Conservation (phyloP, 2,888 invertebrate species). For the Ichneumon xanthorius region DNA sequence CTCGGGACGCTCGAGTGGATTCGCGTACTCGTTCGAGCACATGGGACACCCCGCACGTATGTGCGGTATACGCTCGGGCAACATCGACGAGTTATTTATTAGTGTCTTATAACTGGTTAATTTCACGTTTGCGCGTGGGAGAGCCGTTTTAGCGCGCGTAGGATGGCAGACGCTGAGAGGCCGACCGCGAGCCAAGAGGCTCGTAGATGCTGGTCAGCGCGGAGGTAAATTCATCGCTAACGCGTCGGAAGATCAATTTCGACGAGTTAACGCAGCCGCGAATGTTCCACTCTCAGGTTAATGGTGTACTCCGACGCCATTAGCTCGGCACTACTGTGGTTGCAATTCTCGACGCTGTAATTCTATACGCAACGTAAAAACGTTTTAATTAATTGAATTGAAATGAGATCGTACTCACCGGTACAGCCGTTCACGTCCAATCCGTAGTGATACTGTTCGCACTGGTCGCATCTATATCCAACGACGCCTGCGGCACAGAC, state of each 20-base stretch:
- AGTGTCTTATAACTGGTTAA: constrained; percentile 72
- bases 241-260: constrained; percentile 30
- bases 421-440: constrained; percentile 89
- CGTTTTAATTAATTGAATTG: background rate
- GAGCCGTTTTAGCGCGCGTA: constrained; percentile 70
- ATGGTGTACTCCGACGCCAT: background rate
- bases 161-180: constrained; percentile 71
- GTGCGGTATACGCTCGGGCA: constrained; percentile 40
- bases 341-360: background rate
- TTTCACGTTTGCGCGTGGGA: constrained; percentile 74
- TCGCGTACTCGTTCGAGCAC: constrained; percentile 45
- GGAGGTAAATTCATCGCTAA: constrained; percentile 55
- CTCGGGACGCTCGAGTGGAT: constrained; percentile 27
- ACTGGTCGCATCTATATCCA: constrained; percentile 91
- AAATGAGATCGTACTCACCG: constrained; percentile 86
- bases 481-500: constrained; percentile 92
- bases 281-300: background rate
- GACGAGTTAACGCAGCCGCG: constrained; percentile 10
- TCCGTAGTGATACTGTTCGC: constrained; percentile 90
- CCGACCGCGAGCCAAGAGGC: constrained; percentile 49
- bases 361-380: background rate
- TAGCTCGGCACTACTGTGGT: background rate
- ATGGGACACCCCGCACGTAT: constrained; percentile 51
- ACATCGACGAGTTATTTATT: constrained; percentile 70
- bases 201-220: constrained; percentile 32